Percentiles rank a stretch among this genome's conserved stretches.
Conservation (phyloP, 2,113 vertebrate genomes). For the Lepidothrix coronata region DNA sequence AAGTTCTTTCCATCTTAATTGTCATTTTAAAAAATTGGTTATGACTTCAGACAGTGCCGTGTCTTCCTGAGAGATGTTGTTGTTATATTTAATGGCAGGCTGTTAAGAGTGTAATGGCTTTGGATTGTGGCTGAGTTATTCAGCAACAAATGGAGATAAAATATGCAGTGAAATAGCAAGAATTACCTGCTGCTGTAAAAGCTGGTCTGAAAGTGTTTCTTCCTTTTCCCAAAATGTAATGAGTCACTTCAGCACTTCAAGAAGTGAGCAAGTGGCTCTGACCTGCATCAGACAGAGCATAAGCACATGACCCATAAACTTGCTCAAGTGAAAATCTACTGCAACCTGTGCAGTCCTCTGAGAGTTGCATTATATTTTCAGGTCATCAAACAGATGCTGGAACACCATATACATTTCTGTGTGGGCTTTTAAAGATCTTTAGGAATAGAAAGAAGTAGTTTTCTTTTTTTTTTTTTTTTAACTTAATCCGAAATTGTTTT, state of each 20-base stretch:
- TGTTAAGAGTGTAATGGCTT: background rate
- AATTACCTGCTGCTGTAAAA: background rate
- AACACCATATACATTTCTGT: background rate
- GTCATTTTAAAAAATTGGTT: background rate
- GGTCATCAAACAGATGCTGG: background rate
- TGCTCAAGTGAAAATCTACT: fast-evolving
- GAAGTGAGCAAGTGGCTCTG: background rate
- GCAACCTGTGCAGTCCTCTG: background rate
- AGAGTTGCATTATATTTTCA: background rate
- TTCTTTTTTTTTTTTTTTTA: background rate
- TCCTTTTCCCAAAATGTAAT: background rate
- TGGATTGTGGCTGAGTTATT: background rate
- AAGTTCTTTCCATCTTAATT: background rate
- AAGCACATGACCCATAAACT: background rate
- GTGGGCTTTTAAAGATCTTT: background rate
- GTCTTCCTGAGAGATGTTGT: background rate
- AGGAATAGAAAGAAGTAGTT: background rate
- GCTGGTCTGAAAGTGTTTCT: background rate
- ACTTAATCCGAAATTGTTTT: background rate
- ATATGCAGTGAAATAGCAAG: background rate
- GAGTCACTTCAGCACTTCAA: background rate
- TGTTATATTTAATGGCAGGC: background rate
- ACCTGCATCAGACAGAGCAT: background rate
- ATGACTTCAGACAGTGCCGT: background rate
- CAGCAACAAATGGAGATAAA: background rate